A percentile compares a stretch with the other conserved stretches of the same genome.
These are phyloP conservation scores for Corynorhinus townsendii DNA, from an alignment of 2,113 vertebrate genomes.

Conservation along the genomic window DNA sequence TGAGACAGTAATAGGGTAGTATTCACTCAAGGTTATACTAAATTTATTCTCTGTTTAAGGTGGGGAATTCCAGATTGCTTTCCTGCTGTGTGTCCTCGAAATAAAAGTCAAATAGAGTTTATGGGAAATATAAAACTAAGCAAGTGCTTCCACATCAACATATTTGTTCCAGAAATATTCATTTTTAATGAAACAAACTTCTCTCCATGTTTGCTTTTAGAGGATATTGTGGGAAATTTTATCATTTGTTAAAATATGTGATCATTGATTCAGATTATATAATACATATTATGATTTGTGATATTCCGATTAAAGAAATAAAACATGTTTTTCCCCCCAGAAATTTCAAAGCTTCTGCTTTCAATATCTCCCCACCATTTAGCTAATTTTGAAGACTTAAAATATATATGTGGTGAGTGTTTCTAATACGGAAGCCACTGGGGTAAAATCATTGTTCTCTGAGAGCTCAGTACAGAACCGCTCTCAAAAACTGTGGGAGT, in stretches of 20 bases:
- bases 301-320: slow-evolving; percentile 10
- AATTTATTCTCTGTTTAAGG: slow-evolving; percentile 27
- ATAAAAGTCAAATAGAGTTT: slow-evolving; percentile 49
- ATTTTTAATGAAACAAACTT: slow-evolving; percentile 4
- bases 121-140: slow-evolving; percentile 39
- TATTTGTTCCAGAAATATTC: slow-evolving; percentile 3
- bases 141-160: neutral
- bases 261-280: neutral
- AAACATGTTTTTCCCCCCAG: slow-evolving; percentile 15
- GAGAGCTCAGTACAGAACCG: neutral
- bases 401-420: neutral
- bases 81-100: slow-evolving; percentile 37
- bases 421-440: neutral
- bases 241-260: neutral
- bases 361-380: neutral
- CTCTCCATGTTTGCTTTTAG: slow-evolving; percentile 4
- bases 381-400: neutral
- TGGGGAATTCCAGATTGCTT: slow-evolving; percentile 28
- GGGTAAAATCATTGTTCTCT: slow-evolving; percentile 17
- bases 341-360: neutral
- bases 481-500: neutral
- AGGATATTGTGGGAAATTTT: neutral
- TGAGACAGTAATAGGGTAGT: slow-evolving; percentile 39
- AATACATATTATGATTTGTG: neutral
- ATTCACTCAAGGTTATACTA: slow-evolving; percentile 19